Base-by-base conservation (phyloP, 2,797 vertebrate species). In the Geotrypetes seraphini region DNA sequence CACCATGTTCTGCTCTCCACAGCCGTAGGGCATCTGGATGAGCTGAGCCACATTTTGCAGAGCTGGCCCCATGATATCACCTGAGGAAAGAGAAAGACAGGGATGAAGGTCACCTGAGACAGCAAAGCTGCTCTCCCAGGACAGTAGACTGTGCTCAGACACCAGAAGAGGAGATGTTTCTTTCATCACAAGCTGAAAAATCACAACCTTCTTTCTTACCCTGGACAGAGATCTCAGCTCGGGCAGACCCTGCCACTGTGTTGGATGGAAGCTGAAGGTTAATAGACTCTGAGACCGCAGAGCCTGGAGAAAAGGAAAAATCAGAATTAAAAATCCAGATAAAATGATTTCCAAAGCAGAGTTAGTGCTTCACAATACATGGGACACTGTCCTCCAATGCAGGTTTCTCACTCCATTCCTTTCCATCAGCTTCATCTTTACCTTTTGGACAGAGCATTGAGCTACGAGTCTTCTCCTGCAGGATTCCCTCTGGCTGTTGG, bases 1-100 rank as follows among this genome's bases (percentile, higher is more conserved):
- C 0, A 25, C 82, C 75, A 79, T 74, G 51, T 90, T 90, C 67
- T 89, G 87, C 37, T 90, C 87, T 2, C 89, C 89, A 39, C 85
- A 88, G 41, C 83, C 84, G 0, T 77, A 75, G 0, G 85, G 88
- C 81, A 89, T 83, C 50, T 6, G 31, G 24, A 89, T 63, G 10
- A 88, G 61, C 11, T 69, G 62, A 2, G 81, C 63, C 36, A 88
- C 12, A 11, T 90, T 87, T 36, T 79, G 65, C 53, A 82, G 55
- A 12, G 78, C 75, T 12, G 66, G 65, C 12, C 86, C 82, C 62
- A 89, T 58, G 25, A 89, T 64, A 43, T 89, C 81, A 0, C 87
- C 89, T 91, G 59, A 3, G 22, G 7, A 37, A 4, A 36, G 25
- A 1, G 28, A 8, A 17, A 7, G 5, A n/a, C n/a, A n/a, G n/a